Conservation (phyloP, 2,888 invertebrate species). For the Empis livida region DNA sequence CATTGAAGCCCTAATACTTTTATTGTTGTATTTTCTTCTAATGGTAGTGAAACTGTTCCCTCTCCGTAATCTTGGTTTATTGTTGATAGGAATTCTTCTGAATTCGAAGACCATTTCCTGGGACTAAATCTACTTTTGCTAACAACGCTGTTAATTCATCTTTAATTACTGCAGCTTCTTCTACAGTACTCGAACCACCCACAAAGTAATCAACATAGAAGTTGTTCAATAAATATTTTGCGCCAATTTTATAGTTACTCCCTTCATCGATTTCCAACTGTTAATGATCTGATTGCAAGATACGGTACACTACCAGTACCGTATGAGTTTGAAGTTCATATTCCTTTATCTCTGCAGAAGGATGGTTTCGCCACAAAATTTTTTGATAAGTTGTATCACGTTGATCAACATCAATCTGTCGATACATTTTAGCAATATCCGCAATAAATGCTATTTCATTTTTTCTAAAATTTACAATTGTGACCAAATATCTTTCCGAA, state of each 20-base stretch:
- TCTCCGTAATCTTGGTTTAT: too few species aligned
- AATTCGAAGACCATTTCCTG: too few species aligned
- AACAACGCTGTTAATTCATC: too few species aligned
- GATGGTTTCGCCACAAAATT: constrained; percentile 4
- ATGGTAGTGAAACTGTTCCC: too few species aligned
- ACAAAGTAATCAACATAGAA: neutral
- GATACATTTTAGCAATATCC: constrained; percentile 2
- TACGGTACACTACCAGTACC: constrained; percentile 4
- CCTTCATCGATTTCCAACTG: constrained; percentile 10
- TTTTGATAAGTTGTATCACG: neutral
- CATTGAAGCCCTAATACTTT: too few species aligned
- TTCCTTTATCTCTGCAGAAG: neutral
- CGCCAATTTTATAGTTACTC: constrained; percentile 4
- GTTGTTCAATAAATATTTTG: neutral
- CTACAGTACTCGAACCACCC: neutral
- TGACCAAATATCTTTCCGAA: too few species aligned
- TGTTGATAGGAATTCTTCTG: too few species aligned
- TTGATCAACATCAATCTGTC: neutral
- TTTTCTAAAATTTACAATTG: neutral
- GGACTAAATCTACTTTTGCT: too few species aligned
- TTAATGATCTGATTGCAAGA: constrained; percentile 2
- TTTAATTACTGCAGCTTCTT: too few species aligned
- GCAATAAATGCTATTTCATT: neutral
- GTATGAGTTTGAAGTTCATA: constrained; percentile 2
- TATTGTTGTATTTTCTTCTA: too few species aligned